phyloP scores from a whole-genome alignment of 2,113 vertebrate genomes.

The Hassar affinis region DNA sequence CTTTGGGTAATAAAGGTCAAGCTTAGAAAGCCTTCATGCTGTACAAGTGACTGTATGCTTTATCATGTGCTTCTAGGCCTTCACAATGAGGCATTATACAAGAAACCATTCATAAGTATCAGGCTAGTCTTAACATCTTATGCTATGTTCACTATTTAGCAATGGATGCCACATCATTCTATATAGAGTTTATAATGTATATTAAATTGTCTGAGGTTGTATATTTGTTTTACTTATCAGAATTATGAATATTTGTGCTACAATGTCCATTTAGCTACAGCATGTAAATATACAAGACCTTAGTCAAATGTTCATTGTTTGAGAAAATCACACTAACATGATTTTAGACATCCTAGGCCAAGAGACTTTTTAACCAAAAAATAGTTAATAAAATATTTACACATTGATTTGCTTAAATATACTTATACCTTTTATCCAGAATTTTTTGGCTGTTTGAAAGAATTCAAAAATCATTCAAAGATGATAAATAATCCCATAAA shows the following conservation, averaged over 20 bases:
- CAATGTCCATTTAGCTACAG: background rate
- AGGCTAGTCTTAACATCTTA: constrained; percentile 19
- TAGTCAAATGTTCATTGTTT: background rate
- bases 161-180: background rate
- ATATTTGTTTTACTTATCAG: background rate
- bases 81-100: constrained; percentile 46
- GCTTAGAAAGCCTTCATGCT: background rate
- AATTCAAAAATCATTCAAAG: too few species aligned
- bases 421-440: background rate
- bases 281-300: background rate
- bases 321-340: background rate
- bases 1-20: background rate
- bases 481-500: background rate
- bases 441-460: background rate
- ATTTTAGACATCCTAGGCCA: background rate
- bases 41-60: background rate
- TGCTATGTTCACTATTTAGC: constrained; percentile 29
- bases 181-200: background rate
- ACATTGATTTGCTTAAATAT: background rate
- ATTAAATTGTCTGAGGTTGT: background rate
- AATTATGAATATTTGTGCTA: background rate
- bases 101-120: constrained; percentile 33
- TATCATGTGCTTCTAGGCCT: constrained; percentile 33
- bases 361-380: background rate
- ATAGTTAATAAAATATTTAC: background rate